Percentiles rank a stretch among this genome's conserved stretches.
Conservation (phyloP, 2,888 invertebrate species). For the Xanthia icteritia region DNA sequence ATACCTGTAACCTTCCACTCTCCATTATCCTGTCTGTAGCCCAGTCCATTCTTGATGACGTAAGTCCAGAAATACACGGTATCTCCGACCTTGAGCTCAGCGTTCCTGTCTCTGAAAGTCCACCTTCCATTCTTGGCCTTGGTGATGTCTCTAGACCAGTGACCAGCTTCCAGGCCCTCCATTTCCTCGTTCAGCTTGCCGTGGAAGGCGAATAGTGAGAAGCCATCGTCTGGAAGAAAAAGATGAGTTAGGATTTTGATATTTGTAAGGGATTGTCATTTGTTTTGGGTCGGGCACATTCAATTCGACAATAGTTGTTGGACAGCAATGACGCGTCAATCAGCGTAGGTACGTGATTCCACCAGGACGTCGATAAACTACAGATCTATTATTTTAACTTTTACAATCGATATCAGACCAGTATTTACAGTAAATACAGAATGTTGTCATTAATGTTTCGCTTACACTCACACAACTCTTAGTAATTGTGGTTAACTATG, state of each 20-base stretch:
- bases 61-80: slow-evolving; percentile 94
- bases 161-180: slow-evolving; percentile 92
- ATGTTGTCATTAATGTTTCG: no score
- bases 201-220: slow-evolving; percentile 85
- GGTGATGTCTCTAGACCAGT: slow-evolving; percentile 92
- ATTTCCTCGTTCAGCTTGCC: slow-evolving; percentile 94
- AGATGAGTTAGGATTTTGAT: not conserved
- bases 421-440: no score
- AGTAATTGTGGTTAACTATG: no score
- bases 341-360: no score
- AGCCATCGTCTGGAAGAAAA: slow-evolving; percentile 90
- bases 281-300: no score
- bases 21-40: slow-evolving; percentile 92
- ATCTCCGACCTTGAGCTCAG: slow-evolving; percentile 92
- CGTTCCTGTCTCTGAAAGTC: slow-evolving; percentile 91
- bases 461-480: no score
- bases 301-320: no score
- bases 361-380: no score
- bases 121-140: slow-evolving; percentile 91
- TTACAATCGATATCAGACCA: no score
- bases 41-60: slow-evolving; percentile 92
- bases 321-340: no score
- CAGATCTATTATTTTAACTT: no score
- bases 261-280: not conserved
- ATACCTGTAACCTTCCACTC: slow-evolving; percentile 89